These are phyloP conservation scores for Troides aeacus DNA, from an alignment of 2,888 invertebrate genomes.

Conservation along the genomic window DNA sequence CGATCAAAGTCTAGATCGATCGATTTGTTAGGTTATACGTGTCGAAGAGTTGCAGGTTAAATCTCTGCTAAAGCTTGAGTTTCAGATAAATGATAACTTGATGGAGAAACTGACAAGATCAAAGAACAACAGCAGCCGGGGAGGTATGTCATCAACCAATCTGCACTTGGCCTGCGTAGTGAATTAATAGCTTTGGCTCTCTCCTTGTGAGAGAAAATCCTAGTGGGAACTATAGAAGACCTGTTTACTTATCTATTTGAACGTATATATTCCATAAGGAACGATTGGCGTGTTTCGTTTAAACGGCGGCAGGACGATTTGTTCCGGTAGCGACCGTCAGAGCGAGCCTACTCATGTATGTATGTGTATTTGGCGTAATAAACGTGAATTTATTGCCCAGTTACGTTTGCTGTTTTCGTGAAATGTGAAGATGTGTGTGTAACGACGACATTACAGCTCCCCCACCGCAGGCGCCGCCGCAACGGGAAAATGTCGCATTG, in stretches of 20 bases:
- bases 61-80: no score
- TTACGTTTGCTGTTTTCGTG: conserved; percentile 76
- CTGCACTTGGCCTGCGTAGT: no score
- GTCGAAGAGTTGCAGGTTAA: no score
- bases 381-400: conserved; percentile 75
- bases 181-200: no score
- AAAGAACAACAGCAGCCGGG: no score
- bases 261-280: conserved; percentile 65
- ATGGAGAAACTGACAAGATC: no score
- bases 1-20: conserved; percentile 31
- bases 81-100: no score
- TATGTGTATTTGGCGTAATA: conserved; percentile 68
- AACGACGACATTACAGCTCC: conserved; percentile 61
- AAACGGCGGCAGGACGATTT: conserved; percentile 63
- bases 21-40: no score
- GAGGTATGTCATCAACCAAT: no score
- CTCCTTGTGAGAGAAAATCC: no score
- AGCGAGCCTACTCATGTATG: conserved; percentile 50
- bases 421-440: conserved; percentile 70
- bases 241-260: conserved; percentile 15
- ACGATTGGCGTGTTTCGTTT: conserved; percentile 57
- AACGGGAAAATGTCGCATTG: not conserved
- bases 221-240: no score
- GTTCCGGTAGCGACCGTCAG: conserved; percentile 66
- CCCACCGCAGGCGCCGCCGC: conserved; percentile 40